phyloP scores from a whole-genome alignment of 2,888 invertebrate genomes.

The Eupithecia subfuscata region DNA sequence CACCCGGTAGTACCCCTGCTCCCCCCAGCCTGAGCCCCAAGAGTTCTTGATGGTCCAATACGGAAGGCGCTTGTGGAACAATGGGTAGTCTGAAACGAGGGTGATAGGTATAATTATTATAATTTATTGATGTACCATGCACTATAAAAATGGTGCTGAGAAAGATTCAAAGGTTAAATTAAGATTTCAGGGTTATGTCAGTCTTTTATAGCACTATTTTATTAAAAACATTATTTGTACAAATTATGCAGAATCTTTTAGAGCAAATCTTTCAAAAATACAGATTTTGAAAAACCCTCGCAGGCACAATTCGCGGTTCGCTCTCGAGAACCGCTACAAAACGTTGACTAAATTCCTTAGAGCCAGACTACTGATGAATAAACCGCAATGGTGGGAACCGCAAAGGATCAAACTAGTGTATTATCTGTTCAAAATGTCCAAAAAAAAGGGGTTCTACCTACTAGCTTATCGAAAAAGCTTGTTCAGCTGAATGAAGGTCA shows the following conservation, averaged over 20 bases:
- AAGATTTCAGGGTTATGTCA: background rate
- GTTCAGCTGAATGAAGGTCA: too few species aligned
- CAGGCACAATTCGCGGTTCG: too few species aligned
- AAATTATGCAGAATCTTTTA: too few species aligned
- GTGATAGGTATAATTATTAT: background rate
- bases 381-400: too few species aligned
- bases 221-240: background rate
- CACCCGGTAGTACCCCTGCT: constrained; percentile 97
- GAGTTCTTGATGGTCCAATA: constrained; percentile 98
- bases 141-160: background rate
- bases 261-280: too few species aligned
- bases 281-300: too few species aligned
- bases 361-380: background rate
- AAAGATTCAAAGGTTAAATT: background rate
- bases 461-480: too few species aligned
- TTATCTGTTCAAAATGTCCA: too few species aligned
- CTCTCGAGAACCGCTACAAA: background rate
- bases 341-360: background rate
- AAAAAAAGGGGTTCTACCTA: too few species aligned
- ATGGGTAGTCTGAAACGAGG: constrained; percentile 86
- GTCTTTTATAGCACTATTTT: background rate
- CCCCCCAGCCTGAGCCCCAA: constrained; percentile 96
- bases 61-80: constrained; percentile 91
- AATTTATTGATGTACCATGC: background rate
- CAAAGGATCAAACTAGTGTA: too few species aligned